Evolutionary conservation across 2,888 invertebrate species (phyloP), one percentile per base, ranked within the genome.

Genomic region (Oeneis ivallda): DNA sequence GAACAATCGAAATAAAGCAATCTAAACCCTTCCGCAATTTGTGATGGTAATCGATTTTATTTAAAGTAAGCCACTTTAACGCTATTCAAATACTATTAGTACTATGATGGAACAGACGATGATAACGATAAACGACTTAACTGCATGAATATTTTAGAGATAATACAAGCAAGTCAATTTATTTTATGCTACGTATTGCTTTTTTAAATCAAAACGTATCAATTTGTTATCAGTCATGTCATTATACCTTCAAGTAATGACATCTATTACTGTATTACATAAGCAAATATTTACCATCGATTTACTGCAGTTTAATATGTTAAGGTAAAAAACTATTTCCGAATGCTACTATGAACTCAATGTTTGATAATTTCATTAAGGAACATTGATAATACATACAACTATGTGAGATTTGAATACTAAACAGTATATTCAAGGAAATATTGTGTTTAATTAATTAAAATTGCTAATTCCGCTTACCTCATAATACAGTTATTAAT

Each of bases 271-370:
- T 7, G 37, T 37, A 37, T 37, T 9, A 37, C 37, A 26, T 45
- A n/a, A 43, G 43, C 43, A 57, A 57, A 57, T n/a, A 39, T 17
- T 13, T 37, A 54, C 9, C n/a, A 53, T n/a, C 34, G 53, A 54
- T 54, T 54, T 37, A 34, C 15, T 17, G 26, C 6, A 32, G 45
- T 19, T 41, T 34, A 32, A 58, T 15, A 10, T 45, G 10, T 32
- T 49, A 19, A 19, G 26, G 49, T 49, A 59, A 59, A 19, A 60
- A 47, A 17, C 19, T 60, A 49, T 49, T 60, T 60, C 17, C 19
- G 13, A 49, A 8, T n/a, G 9, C 11, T 50, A 5, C 19, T 39
- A 1, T 39, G 53, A 15, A 39, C 34, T 45, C 9, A 58, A 43
- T 49, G 34, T 59, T 37, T 59, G 15, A 47, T 47, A 47, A 34